phyloP scores from a whole-genome alignment of 2,888 invertebrate genomes.

The Itoplectis maculator region DNA sequence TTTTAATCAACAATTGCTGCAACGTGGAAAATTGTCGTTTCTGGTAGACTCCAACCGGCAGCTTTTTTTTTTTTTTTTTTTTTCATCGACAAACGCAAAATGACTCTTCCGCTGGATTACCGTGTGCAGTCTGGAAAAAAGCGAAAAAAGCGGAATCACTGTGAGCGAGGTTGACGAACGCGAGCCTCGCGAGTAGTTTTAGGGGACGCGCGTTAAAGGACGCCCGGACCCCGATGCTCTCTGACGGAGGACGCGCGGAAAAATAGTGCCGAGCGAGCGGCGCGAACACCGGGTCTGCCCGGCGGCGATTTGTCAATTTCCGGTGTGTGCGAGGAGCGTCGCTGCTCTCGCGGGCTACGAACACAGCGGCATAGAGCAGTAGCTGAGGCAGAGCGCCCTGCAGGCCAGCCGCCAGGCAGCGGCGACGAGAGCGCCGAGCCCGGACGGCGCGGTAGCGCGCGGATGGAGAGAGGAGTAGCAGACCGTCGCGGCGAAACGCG shows the following conservation, averaged over 20 bases:
- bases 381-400: too few relatives aligned
- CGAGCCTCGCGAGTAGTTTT: constrained; percentile 42
- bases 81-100: not conserved
- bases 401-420: constrained; percentile 57
- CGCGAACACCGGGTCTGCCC: constrained; percentile 52
- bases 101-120: not conserved
- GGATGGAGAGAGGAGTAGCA: not conserved
- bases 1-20: too few relatives aligned
- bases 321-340: constrained; percentile 63
- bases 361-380: constrained; percentile 54
- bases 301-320: constrained; percentile 75
- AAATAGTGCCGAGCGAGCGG: constrained; percentile 37
- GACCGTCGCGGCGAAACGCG: constrained; percentile 49
- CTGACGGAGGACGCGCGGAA: not conserved
- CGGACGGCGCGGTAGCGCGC: constrained; percentile 59
- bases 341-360: constrained; percentile 7
- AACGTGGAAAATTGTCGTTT: too few relatives aligned
- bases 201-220: not conserved
- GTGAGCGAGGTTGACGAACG: constrained; percentile 10
- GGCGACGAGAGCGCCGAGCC: constrained; percentile 62
- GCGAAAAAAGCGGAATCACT: constrained; percentile 12
- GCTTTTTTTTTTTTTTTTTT: too few relatives aligned
- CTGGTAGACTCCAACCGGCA: too few relatives aligned
- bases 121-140: not conserved
- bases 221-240: constrained; percentile 37